Evolutionary conservation across 2,113 vertebrate species (phyloP), one percentile per base, ranked within the genome.

Genomic region (Apus apus): DNA sequence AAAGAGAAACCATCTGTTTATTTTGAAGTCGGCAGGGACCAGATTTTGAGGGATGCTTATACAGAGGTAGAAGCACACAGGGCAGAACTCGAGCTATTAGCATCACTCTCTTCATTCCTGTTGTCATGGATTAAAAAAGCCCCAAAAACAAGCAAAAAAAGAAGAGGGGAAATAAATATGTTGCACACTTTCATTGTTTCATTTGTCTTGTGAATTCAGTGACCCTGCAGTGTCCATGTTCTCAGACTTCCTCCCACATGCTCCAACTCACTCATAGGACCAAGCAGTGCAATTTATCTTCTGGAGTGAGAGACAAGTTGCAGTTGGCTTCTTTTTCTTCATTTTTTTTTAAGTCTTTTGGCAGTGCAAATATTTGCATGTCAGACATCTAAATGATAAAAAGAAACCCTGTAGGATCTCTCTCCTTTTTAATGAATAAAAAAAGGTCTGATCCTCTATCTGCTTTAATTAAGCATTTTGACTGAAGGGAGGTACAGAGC

Each of bases 261-360:
- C 89, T 86, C 96, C 78, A 96, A 32, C 97, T 98, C 87, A 91
- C 86, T 96, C 89, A 94, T 16, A 97, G 67, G 78, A 82, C 86
- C 90, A 96, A 96, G 93, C 72, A 97, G 93, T 87, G 95, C 96
- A 83, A 97, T 96, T 97, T 97, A 91, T 96, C 94, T 96, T 97
- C 88, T 91, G 76, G 53, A 97, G 71, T 93, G 94, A 97, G 97
- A 96, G 88, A 50, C 30, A 90, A 76, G 83, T 71, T 92, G 64
- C 36, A 86, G 87, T 56, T 30, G 26, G 26, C 8, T 54, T 16
- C 14, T 43, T 43, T 43, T 43, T 43, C 40, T 43, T 38, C 46
- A 8, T 14, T 45, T 45, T 26, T 26, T 45, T 58, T 30, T 21
- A 13, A 32, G 32, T 46, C 56, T 74, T 79, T 96, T 94, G 68